These are phyloP conservation scores for Meandrusa payeni DNA, from an alignment of 2,888 invertebrate species.

Conservation along the genomic window DNA sequence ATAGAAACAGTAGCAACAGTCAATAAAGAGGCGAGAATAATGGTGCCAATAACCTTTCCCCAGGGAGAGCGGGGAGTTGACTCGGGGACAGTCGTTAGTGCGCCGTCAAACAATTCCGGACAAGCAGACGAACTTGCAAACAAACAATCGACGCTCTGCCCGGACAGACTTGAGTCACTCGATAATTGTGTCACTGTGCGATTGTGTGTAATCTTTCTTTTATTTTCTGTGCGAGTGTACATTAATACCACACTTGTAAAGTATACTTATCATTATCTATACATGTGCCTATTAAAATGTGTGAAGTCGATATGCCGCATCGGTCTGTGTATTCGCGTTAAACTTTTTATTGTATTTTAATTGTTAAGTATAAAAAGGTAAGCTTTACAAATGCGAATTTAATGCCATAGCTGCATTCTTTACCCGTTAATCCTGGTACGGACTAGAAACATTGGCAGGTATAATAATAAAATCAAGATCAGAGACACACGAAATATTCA, in stretches of 20 bases:
- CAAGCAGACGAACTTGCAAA: constrained; percentile 41
- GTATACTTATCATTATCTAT: neutral
- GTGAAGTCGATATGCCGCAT: no score
- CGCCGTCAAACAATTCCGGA: constrained; percentile 60
- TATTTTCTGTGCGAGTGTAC: neutral
- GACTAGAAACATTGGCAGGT: no score
- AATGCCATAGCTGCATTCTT: no score
- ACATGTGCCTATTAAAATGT: no score
- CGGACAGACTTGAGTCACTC: constrained; percentile 2
- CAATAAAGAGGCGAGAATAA: constrained; percentile 27
- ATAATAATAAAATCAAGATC: no score
- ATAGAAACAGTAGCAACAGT: no score
- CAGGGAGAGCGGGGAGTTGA: constrained; percentile 51
- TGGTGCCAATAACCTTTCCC: constrained; percentile 52
- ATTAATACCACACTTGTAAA: neutral
- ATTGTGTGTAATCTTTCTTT: neutral
- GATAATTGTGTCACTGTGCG: constrained; percentile 6
- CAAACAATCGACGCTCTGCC: neutral
- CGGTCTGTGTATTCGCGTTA: no score
- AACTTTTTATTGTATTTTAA: no score
- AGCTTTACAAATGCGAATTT: no score
- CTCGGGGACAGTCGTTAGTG: constrained; percentile 70
- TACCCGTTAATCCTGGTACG: no score
- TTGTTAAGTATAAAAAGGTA: no score
- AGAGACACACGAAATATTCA: no score